Percentiles rank a stretch among this genome's conserved stretches.
Evolutionary conservation across 1,140 invertebrate genomes (phyloP).

Genomic region (Sarcophaga bullata): DNA sequence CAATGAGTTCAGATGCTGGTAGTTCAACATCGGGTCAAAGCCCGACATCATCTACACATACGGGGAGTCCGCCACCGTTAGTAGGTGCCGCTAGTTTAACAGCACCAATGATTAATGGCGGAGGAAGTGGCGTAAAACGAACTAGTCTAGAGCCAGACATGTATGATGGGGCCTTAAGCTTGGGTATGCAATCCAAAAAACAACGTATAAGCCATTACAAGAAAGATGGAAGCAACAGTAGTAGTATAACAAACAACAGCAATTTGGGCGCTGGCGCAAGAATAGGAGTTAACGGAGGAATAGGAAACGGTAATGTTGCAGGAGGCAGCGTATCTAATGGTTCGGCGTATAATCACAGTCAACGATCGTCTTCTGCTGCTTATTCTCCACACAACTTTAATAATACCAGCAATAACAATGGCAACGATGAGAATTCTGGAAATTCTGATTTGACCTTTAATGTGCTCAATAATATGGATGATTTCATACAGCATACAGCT

Average conservation of each 20-base stretch:
- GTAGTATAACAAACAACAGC: not conserved
- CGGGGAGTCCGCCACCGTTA: constrained; percentile 72
- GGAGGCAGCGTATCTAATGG: not conserved
- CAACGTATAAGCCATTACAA: constrained; percentile 84
- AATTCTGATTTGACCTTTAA: constrained; percentile 59
- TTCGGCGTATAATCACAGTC: constrained; percentile 9
- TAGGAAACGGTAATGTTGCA: not conserved
- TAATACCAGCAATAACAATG: not conserved
- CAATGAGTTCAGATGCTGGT: constrained; percentile 82
- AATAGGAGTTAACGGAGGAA: constrained; percentile 34
- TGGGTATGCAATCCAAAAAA: constrained; percentile 72
- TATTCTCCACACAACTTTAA: constrained; percentile 31
- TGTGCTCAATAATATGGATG: constrained; percentile 61
- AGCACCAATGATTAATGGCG: constrained; percentile 16
- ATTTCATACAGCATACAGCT: constrained; percentile 52
- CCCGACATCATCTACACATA: constrained; percentile 75
- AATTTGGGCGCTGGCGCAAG: constrained; percentile 35
- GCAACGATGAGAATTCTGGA: constrained; percentile 54
- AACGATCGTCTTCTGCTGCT: constrained; percentile 9
- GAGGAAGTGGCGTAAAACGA: constrained; percentile 49
- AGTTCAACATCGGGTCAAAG: constrained; percentile 71
- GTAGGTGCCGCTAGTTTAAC: constrained; percentile 30
- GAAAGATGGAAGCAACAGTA: constrained; percentile 60
- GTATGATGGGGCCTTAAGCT: constrained; percentile 70
- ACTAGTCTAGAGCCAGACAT: constrained; percentile 53